Conservation (phyloP, 2,113 vertebrate species). For the Neolamprologus devosi region DNA sequence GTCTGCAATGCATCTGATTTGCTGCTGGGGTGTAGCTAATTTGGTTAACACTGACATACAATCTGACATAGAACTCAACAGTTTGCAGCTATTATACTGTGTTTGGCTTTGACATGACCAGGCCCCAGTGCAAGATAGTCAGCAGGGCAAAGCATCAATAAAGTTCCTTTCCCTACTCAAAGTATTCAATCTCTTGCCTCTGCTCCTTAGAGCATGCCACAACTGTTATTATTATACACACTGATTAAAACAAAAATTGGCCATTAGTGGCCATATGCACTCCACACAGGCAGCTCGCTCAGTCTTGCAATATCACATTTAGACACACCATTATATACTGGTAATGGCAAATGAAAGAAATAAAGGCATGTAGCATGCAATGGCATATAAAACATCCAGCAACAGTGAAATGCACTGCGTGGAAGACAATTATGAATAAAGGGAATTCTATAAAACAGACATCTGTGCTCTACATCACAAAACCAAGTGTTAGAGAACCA, state of each 20-base stretch:
- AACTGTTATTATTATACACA: neutral
- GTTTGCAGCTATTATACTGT: neutral
- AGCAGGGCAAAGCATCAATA: neutral
- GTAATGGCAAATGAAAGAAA: neutral
- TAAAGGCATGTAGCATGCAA: neutral
- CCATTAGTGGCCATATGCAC: neutral
- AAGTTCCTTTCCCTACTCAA: accelerated
- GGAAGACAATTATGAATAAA: neutral
- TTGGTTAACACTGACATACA: neutral
- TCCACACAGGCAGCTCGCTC: neutral
- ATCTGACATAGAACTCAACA: neutral
- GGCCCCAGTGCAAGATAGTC: neutral
- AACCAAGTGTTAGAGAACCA: neutral
- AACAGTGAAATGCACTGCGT: neutral
- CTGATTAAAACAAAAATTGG: neutral
- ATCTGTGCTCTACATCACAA: neutral
- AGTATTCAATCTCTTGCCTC: neutral
- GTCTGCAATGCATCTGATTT: neutral
- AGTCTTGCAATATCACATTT: neutral
- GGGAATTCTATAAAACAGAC: neutral
- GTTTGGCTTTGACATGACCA: neutral
- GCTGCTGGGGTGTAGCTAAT: neutral
- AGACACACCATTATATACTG: neutral
- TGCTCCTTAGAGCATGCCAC: neutral
- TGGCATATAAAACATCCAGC: neutral